Evolutionary conservation across 2,888 invertebrate genomes (phyloP).

Genomic region (Sinhomidia bicolor): DNA sequence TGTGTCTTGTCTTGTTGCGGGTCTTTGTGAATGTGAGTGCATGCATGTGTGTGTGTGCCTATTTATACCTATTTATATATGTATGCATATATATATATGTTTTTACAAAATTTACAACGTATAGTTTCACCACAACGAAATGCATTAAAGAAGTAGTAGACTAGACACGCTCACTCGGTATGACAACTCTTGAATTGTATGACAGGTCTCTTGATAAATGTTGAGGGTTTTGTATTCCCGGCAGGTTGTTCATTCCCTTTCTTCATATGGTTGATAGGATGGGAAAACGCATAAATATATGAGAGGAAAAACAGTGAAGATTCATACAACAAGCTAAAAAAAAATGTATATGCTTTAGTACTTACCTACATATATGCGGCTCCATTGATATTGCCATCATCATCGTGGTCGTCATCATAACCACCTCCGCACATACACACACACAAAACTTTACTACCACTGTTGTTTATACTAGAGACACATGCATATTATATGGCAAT

Average conservation of each 20-base stretch:
- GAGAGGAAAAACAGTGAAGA: neutral
- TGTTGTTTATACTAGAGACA: slow-evolving; percentile 18
- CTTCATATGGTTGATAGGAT: slow-evolving; percentile 60
- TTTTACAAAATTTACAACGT: slow-evolving; percentile 20
- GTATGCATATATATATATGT: neutral
- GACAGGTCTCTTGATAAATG: slow-evolving; percentile 76
- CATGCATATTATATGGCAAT: slow-evolving; percentile 33
- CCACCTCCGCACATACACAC: neutral
- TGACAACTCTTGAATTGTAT: slow-evolving; percentile 75
- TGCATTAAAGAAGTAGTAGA: slow-evolving; percentile 70
- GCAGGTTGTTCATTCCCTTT: slow-evolving; percentile 75
- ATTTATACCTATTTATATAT: too few relatives aligned
- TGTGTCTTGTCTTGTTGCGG: slow-evolving; percentile 5
- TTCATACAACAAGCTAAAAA: neutral
- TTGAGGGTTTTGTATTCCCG: slow-evolving; percentile 76
- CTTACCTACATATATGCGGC: neutral
- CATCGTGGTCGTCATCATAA: neutral
- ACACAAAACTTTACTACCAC: too few relatives aligned
- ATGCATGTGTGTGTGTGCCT: neutral
- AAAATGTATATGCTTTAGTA: neutral
- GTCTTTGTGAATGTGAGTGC: neutral
- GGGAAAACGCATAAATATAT: slow-evolving; percentile 35
- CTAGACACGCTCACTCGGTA: slow-evolving; percentile 69
- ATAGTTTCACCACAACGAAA: slow-evolving; percentile 26
- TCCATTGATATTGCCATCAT: neutral